Percentiles rank a stretch among this genome's conserved stretches.
Evolutionary conservation across 2,113 vertebrate genomes (phyloP).

Genomic region (Jaculus jaculus): DNA sequence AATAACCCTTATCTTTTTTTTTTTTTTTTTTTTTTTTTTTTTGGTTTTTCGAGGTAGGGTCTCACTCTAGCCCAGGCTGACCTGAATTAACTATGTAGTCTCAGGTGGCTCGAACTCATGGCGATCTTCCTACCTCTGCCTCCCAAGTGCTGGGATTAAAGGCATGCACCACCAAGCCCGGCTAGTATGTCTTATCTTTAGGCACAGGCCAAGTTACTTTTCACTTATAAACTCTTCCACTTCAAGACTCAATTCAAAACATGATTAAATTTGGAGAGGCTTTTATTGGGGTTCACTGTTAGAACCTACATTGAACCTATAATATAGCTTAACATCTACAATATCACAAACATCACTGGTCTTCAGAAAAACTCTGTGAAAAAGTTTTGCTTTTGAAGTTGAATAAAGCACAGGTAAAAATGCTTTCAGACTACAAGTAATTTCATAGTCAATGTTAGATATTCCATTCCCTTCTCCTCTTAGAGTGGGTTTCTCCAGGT

Average conservation of each 20-base stretch:
- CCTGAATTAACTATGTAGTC: too few relatives aligned
- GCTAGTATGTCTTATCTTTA: not conserved
- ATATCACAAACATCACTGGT: not conserved
- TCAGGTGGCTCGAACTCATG: too few relatives aligned
- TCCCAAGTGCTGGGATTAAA: too few relatives aligned
- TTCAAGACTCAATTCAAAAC: not conserved
- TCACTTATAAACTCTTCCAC: not conserved
- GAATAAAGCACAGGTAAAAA: not conserved
- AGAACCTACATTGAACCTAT: constrained; percentile 4
- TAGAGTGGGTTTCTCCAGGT: not conserved
- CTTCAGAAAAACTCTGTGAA: constrained; percentile 19
- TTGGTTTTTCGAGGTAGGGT: too few relatives aligned
- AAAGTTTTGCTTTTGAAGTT: constrained; percentile 26
- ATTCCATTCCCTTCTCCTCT: not conserved
- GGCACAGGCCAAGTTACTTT: constrained; percentile 27
- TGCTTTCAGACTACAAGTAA: not conserved
- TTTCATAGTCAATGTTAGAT: not conserved
- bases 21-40: not conserved
- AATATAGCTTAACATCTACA: not conserved
- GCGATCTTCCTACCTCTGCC: too few relatives aligned
- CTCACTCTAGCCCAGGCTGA: too few relatives aligned
- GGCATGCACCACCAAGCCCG: too few relatives aligned
- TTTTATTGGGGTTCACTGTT: not conserved
- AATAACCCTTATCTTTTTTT: not conserved
- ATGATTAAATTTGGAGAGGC: constrained; percentile 9